Evolutionary conservation across 2,113 vertebrate genomes (phyloP), one percentile per base, ranked within the genome.

Genomic region (Lichenostomus cassidix): DNA sequence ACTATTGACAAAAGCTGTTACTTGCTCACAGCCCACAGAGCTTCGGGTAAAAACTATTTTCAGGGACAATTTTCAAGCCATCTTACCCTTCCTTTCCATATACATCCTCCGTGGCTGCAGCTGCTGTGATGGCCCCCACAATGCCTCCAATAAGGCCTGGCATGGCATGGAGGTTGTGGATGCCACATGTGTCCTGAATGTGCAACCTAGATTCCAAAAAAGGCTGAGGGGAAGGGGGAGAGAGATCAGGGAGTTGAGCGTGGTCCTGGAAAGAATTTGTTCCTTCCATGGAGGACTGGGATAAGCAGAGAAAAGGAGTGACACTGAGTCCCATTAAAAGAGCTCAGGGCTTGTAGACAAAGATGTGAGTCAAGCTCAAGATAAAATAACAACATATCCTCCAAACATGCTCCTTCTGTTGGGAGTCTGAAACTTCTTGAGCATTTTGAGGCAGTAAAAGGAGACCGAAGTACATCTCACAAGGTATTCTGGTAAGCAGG

Each of bases 131-230:
- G 21, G 99, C 99, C 0, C 99, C 99, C 21, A 98, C 96, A 9
- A 99, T 98, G 80, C 98, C 99, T 0, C 99, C 99, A 5, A 99
- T 98, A 91, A 99, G 71, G 25, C 99, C 99, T 0, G 99, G 99
- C 65, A 99, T 90, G 18, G 98, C 99, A 0, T 99, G 99, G 60
- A 99, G 98, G 91, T 99, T 99, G 96, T 99, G 98, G 83, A 99
- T 84, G 39, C 99, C 99, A 14, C 99, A 99, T 0, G 99, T 99
- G 60, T 99, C 99, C 89, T 99, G 99, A 83, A 99, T 97, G 52
- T 98, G 98, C 31, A 99, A 71, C 50, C 76, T 91, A 46, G 98
- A 98, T 86, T 99, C 99, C 94, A 99, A 83, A 94, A 99, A 98
- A 5, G 99, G 99, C 99, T 99, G 85, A 60, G 24, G 55, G 29